Base-by-base conservation (phyloP, 2,113 vertebrate species). In the Coturnix japonica region DNA sequence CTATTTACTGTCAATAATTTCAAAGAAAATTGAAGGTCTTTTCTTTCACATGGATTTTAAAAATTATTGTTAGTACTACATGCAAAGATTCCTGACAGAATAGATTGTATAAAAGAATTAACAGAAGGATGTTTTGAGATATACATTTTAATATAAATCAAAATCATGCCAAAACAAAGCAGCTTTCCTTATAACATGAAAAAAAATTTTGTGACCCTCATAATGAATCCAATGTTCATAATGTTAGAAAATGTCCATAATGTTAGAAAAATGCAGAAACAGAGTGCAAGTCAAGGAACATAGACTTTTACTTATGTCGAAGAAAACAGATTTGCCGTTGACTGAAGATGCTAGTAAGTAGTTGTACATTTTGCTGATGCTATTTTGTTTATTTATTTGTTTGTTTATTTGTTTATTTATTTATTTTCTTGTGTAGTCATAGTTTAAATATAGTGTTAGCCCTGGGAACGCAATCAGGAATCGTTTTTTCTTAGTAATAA, bases 401-500 rank as follows among this genome's bases (percentile, higher is more conserved):
- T 70, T 28, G 5, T 5, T 1, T 87, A 37, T 37, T 37, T 37
- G 10, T 37, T 37, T 37, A n/a, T n/a, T n/a, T n/a, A n/a, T 44
- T 61, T 51, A 26, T 91, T 77, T 89, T 46, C 63, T 63, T 67
- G 19, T 76, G 59, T 64, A 81, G 43, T 65, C 88, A 65, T 41
- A 19, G 14, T 41, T 91, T 72, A 37, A 6, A 20, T 74, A 71
- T 8, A 39, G 57, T 51, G n/a, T 37, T 64, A 44, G 35, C 19
- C 41, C 81, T 69, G 26, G 46, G n/a, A 91, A 83, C 72, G 12
- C 11, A 92, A 83, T 76, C 31, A 78, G 49, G 91, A 79, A 79
- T 31, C 1, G 0, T 85, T 91, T 78, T 93, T 74, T 95, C 86
- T 41, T 89, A 93, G 35, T 82, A 65, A 65, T 92, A 90, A 91